phyloP scores from a whole-genome alignment of 2,888 invertebrate species.

The Troides helena region DNA sequence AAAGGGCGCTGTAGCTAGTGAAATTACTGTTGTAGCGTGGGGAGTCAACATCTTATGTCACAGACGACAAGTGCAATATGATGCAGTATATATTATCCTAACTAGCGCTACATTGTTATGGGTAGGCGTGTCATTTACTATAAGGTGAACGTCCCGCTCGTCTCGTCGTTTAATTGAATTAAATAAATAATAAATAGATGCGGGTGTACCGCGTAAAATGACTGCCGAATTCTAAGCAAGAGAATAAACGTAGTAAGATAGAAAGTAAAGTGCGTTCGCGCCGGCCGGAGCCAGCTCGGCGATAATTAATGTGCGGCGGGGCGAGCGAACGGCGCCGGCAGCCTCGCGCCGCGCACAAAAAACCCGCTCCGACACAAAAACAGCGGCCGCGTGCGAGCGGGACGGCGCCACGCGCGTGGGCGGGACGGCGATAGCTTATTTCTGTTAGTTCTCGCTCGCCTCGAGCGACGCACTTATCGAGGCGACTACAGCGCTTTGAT shows the following conservation, averaged over 20 bases:
- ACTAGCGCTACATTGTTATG: too few relatives aligned
- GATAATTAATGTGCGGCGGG: constrained; percentile 76
- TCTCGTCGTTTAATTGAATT: too few relatives aligned
- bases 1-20: too few relatives aligned
- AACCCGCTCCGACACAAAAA: constrained; percentile 79
- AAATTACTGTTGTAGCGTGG: too few relatives aligned
- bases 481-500: constrained; percentile 74
- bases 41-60: too few relatives aligned
- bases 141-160: too few relatives aligned
- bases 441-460: constrained; percentile 75
- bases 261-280: constrained; percentile 76
- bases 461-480: constrained; percentile 72
- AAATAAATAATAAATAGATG: neutral
- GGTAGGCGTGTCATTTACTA: too few relatives aligned
- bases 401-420: constrained; percentile 54
- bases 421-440: constrained; percentile 64
- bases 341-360: constrained; percentile 72
- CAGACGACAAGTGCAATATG: too few relatives aligned
- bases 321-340: constrained; percentile 66
- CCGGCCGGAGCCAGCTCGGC: constrained; percentile 68
- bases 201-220: constrained; percentile 34
- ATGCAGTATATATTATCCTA: too few relatives aligned
- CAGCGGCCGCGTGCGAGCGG: constrained; percentile 64
- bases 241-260: constrained; percentile 59
- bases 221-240: constrained; percentile 42